Evolutionary conservation across 2,113 vertebrate genomes (phyloP).

Genomic region (Eurystomus gularis): DNA sequence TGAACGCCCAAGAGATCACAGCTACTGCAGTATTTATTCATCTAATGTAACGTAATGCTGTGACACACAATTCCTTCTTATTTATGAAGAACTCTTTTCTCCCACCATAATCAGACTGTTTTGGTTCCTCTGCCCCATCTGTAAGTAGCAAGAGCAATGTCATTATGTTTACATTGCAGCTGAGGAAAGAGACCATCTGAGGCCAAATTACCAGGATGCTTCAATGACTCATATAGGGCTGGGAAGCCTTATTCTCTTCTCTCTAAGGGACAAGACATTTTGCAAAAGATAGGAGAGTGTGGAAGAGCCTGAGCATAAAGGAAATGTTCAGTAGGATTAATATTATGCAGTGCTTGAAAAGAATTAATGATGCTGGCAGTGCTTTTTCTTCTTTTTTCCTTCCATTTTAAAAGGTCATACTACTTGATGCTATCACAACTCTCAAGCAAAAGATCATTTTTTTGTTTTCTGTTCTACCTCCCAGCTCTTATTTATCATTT

Average conservation of each 20-base stretch:
- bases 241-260: neutral
- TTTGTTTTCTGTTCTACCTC: neutral
- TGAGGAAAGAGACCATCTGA: neutral
- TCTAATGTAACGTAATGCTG: neutral
- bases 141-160: neutral
- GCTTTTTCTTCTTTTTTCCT: neutral
- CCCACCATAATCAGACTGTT: neutral
- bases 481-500: neutral
- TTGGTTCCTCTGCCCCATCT: neutral
- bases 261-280: neutral
- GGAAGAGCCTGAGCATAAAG: neutral
- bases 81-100: neutral
- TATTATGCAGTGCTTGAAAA: neutral
- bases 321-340: neutral
- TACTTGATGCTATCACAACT: neutral
- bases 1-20: neutral
- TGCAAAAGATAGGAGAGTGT: neutral
- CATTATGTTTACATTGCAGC: neutral
- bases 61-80: neutral
- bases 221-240: neutral
- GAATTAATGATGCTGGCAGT: neutral
- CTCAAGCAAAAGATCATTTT: neutral
- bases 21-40: neutral
- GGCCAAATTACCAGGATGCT: neutral
- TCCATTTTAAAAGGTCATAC: neutral